Evolutionary conservation across 1,140 invertebrate species (phyloP).

Genomic region (Diprion similis): DNA sequence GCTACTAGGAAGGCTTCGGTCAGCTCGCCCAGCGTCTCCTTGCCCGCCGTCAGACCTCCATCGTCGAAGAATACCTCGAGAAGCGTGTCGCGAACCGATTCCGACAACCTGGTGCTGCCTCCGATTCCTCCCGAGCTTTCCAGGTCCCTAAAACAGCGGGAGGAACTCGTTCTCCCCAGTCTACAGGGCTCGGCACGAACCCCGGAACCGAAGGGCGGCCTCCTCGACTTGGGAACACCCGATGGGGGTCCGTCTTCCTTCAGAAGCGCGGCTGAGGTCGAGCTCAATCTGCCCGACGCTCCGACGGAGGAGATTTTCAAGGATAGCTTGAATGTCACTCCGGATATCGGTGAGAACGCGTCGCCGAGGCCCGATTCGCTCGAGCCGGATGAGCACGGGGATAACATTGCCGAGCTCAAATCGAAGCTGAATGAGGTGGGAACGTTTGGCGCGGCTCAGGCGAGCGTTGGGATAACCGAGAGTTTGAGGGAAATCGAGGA

Average conservation of each 20-base stretch:
- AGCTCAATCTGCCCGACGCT: background rate
- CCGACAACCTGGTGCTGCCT: constrained; percentile 44
- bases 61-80: constrained; percentile 32
- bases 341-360: constrained; percentile 28
- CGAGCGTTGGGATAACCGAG: background rate
- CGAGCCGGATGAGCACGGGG: constrained; percentile 20
- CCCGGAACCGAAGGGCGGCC: constrained; percentile 10
- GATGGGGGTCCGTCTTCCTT: background rate
- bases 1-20: constrained; percentile 17
- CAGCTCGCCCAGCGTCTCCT: constrained; percentile 29
- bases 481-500: constrained; percentile 25
- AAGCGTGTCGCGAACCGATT: constrained; percentile 26
- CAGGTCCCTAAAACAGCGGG: constrained; percentile 37
- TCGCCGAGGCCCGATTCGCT: constrained; percentile 38
- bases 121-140: constrained; percentile 48
- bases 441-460: background rate
- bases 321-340: constrained; percentile 46
- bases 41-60: constrained; percentile 44
- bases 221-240: constrained; percentile 15
- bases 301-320: constrained; percentile 36
- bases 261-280: background rate
- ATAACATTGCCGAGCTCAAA: background rate
- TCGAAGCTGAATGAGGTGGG: background rate
- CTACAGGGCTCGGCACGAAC: constrained; percentile 33
- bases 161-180: constrained; percentile 42